These are phyloP conservation scores for Sterrhoptilus dennistouni DNA, from an alignment of 2,113 vertebrate genomes.

Conservation along the genomic window DNA sequence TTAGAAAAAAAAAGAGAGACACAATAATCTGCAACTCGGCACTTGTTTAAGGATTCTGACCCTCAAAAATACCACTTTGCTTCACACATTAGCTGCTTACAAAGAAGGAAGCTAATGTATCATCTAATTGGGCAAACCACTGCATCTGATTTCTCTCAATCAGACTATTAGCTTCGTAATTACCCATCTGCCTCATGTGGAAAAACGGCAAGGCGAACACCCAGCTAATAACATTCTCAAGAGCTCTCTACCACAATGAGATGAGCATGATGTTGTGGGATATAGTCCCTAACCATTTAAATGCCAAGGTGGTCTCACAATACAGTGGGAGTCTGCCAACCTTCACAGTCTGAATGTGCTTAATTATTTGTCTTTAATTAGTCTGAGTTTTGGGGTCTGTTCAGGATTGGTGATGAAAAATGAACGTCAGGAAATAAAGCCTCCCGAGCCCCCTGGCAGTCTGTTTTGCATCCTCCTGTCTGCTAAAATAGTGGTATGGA, in stretches of 20 bases:
- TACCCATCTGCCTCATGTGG: conserved; percentile 99
- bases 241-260: conserved; percentile 98
- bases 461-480: neutral
- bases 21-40: conserved; percentile 90
- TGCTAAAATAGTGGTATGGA: neutral
- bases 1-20: conserved; percentile 86
- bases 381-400: conserved; percentile 71
- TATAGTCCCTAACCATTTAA: conserved; percentile 87
- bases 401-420: conserved; percentile 63
- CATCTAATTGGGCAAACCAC: conserved; percentile 99
- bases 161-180: conserved; percentile 99
- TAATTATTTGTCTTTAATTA: conserved; percentile 81
- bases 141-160: conserved; percentile 99
- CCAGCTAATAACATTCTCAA: conserved; percentile 99
- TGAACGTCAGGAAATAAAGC: conserved; percentile 19
- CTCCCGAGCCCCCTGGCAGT: neutral
- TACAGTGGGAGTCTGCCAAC: conserved; percentile 73
- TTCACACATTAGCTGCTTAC: conserved; percentile 99
- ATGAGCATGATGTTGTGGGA: conserved; percentile 93
- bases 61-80: conserved; percentile 98
- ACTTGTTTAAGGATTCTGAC: conserved; percentile 98
- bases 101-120: conserved; percentile 99
- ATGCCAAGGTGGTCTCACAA: conserved; percentile 85
- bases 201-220: conserved; percentile 93
- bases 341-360: conserved; percentile 68